Evolutionary conservation across 2,797 vertebrate species (phyloP).

Genomic region (Apogon hyalosoma): DNA sequence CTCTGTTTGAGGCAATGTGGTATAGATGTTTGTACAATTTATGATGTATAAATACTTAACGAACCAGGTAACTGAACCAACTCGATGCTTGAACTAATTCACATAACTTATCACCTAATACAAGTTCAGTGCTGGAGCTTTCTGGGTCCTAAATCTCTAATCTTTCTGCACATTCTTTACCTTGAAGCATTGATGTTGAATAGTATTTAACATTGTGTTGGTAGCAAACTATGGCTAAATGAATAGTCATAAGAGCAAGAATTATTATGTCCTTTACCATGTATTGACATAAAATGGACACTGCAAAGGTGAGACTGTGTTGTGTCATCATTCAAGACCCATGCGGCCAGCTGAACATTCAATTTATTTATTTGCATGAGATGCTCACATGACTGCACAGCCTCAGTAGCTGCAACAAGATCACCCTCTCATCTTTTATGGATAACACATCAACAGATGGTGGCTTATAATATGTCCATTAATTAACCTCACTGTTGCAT

Average conservation of each 20-base stretch:
- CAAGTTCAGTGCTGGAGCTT: too few relatives aligned
- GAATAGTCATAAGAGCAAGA: not conserved
- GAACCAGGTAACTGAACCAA: too few relatives aligned
- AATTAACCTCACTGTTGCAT: conserved; percentile 51
- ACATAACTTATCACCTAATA: too few relatives aligned
- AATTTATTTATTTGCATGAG: conserved; percentile 29
- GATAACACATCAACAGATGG: conserved; percentile 49
- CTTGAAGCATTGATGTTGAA: not conserved
- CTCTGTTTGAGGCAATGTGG: too few relatives aligned
- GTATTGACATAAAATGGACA: conserved; percentile 10
- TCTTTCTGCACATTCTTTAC: not conserved
- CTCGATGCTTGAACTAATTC: too few relatives aligned
- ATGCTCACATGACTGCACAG: conserved; percentile 29
- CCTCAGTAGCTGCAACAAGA: conserved; percentile 14
- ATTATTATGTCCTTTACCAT: conserved; percentile 1
- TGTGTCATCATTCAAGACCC: conserved; percentile 16
- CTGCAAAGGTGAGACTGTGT: conserved; percentile 16
- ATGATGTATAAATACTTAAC: too few relatives aligned
- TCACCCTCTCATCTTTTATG: conserved; percentile 26
- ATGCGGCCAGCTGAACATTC: conserved; percentile 28
- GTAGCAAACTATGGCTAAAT: not conserved
- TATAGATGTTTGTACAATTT: too few relatives aligned
- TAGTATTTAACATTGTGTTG: not conserved
- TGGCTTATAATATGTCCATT: conserved; percentile 33
- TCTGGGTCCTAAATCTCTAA: too few relatives aligned